phyloP scores from a whole-genome alignment of 2,888 invertebrate genomes.

The Dynastes grantii region DNA sequence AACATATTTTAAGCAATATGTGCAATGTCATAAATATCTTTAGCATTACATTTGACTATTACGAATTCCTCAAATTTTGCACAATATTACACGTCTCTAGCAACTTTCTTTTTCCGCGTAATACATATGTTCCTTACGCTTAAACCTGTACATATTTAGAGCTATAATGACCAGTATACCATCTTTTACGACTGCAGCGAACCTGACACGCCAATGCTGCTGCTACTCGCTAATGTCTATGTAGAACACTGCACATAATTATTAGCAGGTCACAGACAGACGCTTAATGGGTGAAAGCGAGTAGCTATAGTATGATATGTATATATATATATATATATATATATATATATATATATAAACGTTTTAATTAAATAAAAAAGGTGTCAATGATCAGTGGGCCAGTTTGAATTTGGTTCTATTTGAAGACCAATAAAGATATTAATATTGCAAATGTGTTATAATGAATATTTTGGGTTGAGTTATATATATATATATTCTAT shows the following conservation, averaged over 20 bases:
- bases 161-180: neutral
- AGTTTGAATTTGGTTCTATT: no score
- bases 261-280: conserved; percentile 15
- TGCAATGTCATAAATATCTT: no score
- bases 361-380: neutral
- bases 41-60: no score
- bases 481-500: no score
- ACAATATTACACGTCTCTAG: no score
- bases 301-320: neutral
- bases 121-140: no score
- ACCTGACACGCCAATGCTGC: conserved; percentile 7
- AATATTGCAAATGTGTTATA: neutral
- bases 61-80: no score
- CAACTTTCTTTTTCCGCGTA: no score
- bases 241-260: conserved; percentile 32
- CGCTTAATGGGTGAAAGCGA: conserved; percentile 43
- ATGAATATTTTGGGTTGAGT: neutral
- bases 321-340: neutral
- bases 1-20: no score
- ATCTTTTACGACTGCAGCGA: conserved; percentile 13
- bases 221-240: conserved; percentile 14
- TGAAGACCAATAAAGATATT: no score
- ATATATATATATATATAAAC: neutral
- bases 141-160: no score
- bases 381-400: neutral